A percentile compares a stretch with the other conserved stretches of the same genome.
Conservation (phyloP, 2,113 vertebrate species). For the Lucifuga dentata region DNA sequence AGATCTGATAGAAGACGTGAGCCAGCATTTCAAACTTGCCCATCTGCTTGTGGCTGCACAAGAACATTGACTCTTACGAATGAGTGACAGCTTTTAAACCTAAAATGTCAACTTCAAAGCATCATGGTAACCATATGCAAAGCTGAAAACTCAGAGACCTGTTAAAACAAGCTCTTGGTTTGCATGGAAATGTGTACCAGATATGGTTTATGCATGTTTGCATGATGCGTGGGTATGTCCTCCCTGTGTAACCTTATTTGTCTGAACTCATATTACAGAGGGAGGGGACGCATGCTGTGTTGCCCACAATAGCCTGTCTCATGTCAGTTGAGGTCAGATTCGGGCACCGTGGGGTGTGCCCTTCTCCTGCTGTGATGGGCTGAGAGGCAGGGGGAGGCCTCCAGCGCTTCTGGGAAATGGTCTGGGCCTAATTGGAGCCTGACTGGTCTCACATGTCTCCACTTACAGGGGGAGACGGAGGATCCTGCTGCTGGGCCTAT, state of each 20-base stretch:
- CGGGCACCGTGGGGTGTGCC: conserved; percentile 65
- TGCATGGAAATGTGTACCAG: conserved; percentile 6
- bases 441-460: conserved; percentile 78
- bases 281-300: background rate
- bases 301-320: conserved; percentile 12
- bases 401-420: conserved; percentile 75
- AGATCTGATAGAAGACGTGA: background rate
- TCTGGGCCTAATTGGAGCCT: conserved; percentile 76
- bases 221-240: conserved; percentile 22
- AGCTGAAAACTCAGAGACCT: conserved; percentile 13
- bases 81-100: background rate
- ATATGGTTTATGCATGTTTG: conserved; percentile 7
- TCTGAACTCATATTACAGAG: conserved; percentile 13
- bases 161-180: conserved; percentile 4
- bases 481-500: conserved; percentile 54
- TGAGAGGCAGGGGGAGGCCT: conserved; percentile 65
- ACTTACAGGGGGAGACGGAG: conserved; percentile 73
- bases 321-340: conserved; percentile 67
- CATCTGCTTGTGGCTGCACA: background rate
- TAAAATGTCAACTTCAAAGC: background rate
- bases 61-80: background rate
- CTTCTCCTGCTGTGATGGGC: conserved; percentile 54
- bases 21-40: no score
- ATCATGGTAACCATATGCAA: background rate
- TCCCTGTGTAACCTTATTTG: conserved; percentile 42